A percentile compares a stretch with the other conserved stretches of the same genome.
Evolutionary conservation across 2,797 vertebrate species (phyloP).

Genomic region (Tadarida brasiliensis): DNA sequence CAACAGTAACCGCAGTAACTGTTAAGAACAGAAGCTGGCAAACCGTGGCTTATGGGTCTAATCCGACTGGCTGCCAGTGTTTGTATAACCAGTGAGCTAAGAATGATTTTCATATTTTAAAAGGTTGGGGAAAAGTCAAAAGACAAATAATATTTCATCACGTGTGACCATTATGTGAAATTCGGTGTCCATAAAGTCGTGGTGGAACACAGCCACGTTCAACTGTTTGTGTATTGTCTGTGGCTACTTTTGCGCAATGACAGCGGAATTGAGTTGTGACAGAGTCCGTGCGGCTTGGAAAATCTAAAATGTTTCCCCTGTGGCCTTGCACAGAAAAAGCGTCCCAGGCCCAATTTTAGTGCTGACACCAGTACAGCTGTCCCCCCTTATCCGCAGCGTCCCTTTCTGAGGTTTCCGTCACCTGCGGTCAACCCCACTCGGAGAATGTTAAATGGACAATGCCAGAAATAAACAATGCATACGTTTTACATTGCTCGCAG

Average conservation of each 20-base stretch:
- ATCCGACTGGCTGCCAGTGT: not conserved
- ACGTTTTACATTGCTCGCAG: not conserved
- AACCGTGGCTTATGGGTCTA: not conserved
- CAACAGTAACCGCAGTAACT: not conserved
- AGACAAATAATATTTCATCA: not conserved
- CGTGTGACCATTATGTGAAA: not conserved
- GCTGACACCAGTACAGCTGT: not conserved
- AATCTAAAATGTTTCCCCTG: not conserved
- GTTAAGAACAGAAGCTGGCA: too few species aligned
- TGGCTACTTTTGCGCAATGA: not conserved
- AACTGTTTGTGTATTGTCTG: not conserved
- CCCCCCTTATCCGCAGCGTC: not conserved
- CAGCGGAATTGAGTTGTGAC: not conserved
- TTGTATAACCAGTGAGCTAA: not conserved
- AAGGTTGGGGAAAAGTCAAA: not conserved
- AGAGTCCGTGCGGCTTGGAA: not conserved
- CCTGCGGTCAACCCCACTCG: not conserved
- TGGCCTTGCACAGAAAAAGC: not conserved
- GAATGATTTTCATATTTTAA: not conserved
- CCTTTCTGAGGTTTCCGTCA: not conserved
- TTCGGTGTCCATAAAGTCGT: not conserved
- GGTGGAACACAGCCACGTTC: fast-evolving
- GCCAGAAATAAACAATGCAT: not conserved
- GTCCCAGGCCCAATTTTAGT: not conserved
- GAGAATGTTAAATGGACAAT: not conserved